These are phyloP conservation scores for Heterohyrax brucei DNA, from an alignment of 2,797 vertebrate species.

Conservation along the genomic window DNA sequence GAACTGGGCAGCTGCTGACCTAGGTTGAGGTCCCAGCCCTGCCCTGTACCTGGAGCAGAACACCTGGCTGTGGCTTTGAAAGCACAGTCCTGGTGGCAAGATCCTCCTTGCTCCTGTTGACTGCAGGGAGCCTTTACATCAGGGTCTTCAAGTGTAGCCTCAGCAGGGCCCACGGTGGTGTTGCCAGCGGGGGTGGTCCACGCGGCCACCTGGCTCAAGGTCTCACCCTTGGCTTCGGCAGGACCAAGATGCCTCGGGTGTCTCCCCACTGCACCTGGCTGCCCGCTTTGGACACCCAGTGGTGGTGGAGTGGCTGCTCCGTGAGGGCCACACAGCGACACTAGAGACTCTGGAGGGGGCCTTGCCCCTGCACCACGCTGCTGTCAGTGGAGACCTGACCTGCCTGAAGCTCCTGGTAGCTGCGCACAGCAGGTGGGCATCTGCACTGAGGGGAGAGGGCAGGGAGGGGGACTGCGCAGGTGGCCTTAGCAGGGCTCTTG, in stretches of 20 bases:
- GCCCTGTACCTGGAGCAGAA: neutral
- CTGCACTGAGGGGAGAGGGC: neutral
- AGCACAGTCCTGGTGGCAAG: neutral
- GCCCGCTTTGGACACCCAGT: constrained; percentile 92
- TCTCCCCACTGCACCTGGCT: constrained; percentile 93
- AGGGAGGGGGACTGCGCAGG: too few species aligned
- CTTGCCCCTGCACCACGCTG: constrained; percentile 94
- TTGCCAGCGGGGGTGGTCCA: accelerated
- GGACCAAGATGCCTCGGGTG: constrained; percentile 93
- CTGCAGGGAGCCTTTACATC: too few species aligned
- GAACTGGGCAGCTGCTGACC: neutral
- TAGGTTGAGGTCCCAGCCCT: too few species aligned
- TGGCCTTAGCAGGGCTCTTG: too few species aligned
- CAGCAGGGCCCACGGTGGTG: accelerated
- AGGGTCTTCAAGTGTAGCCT: neutral
- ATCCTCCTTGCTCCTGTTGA: too few species aligned
- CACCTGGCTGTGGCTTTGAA: too few species aligned
- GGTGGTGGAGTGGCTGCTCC: constrained; percentile 92
- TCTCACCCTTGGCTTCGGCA: constrained; percentile 74
- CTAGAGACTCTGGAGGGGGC: constrained; percentile 93
- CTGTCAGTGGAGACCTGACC: constrained; percentile 92
- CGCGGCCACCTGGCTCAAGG: accelerated
- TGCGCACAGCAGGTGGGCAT: constrained; percentile 89
- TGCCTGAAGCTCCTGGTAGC: constrained; percentile 92
- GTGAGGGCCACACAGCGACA: constrained; percentile 87